Percentiles rank a stretch among this genome's conserved stretches.
phyloP scores from a whole-genome alignment of 2,888 invertebrate species.

The Drosophila stalkeri region DNA sequence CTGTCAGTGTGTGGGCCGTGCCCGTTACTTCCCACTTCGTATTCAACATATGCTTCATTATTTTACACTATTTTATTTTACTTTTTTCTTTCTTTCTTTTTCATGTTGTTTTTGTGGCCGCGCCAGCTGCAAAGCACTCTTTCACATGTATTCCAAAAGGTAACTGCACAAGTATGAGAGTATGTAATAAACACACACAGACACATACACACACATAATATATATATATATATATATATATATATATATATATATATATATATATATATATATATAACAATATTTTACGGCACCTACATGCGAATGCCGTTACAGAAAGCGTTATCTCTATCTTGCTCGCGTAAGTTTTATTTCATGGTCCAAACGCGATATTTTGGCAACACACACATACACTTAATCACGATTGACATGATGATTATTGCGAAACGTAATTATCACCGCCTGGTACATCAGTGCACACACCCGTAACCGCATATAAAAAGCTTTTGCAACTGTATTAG shows the following conservation, averaged over 20 bases:
- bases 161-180: constrained; percentile 13
- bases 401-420: constrained; percentile 40
- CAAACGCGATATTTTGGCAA: constrained; percentile 47
- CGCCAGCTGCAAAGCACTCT: constrained; percentile 44
- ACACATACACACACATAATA: constrained; percentile 2
- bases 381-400: constrained; percentile 16
- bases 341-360: constrained; percentile 35
- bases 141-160: constrained; percentile 32
- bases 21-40: constrained; percentile 60
- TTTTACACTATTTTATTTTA: constrained; percentile 27
- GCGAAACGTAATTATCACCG: constrained; percentile 48
- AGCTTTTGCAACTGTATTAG: constrained; percentile 6
- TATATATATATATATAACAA: not conserved
- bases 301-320: constrained; percentile 39
- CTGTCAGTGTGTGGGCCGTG: constrained; percentile 45
- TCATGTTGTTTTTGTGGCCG: constrained; percentile 14
- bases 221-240: not conserved
- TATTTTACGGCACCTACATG: constrained; percentile 37
- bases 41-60: constrained; percentile 29
- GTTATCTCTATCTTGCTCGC: constrained; percentile 30
- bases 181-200: constrained; percentile 10
- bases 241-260: not conserved
- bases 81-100: constrained; percentile 21
- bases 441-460: constrained; percentile 27
- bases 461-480: constrained; percentile 1